A percentile compares a stretch with the other conserved stretches of the same genome.
These are phyloP conservation scores for Xestia ashworthii DNA, from an alignment of 2,888 invertebrate species.

Conservation along the genomic window DNA sequence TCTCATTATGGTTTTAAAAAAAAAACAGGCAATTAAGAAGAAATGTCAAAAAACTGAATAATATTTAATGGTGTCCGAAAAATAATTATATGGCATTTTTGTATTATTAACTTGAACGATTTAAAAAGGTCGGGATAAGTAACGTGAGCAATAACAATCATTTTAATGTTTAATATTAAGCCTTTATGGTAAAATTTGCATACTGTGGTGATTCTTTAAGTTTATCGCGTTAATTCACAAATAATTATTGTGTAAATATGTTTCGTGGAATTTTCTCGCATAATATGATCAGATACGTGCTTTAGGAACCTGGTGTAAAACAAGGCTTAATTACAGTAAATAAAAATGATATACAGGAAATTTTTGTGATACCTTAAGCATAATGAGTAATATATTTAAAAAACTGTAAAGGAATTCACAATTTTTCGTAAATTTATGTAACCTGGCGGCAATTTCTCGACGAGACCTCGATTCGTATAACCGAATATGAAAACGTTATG, in stretches of 20 bases:
- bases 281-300: constrained; percentile 63
- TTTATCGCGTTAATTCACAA: constrained; percentile 77
- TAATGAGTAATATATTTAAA: background rate
- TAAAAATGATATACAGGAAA: constrained; percentile 42
- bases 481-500: constrained; percentile 26
- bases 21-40: constrained; percentile 74
- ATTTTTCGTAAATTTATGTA: constrained; percentile 1
- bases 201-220: constrained; percentile 75
- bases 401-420: background rate
- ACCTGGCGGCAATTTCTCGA: constrained; percentile 10
- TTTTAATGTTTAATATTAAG: constrained; percentile 79
- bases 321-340: constrained; percentile 52
- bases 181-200: constrained; percentile 80
- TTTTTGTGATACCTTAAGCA: constrained; percentile 5
- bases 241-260: constrained; percentile 73
- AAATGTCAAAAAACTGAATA: constrained; percentile 75
- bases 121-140: constrained; percentile 87
- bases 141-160: constrained; percentile 84
- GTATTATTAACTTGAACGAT: constrained; percentile 79
- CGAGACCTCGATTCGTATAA: constrained; percentile 16
- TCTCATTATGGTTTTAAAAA: constrained; percentile 70
- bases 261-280: constrained; percentile 69
- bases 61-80: constrained; percentile 78
- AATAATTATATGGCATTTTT: constrained; percentile 82
- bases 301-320: constrained; percentile 55